phyloP scores from a whole-genome alignment of 1,140 invertebrate species.

The Drosophila insularis region DNA sequence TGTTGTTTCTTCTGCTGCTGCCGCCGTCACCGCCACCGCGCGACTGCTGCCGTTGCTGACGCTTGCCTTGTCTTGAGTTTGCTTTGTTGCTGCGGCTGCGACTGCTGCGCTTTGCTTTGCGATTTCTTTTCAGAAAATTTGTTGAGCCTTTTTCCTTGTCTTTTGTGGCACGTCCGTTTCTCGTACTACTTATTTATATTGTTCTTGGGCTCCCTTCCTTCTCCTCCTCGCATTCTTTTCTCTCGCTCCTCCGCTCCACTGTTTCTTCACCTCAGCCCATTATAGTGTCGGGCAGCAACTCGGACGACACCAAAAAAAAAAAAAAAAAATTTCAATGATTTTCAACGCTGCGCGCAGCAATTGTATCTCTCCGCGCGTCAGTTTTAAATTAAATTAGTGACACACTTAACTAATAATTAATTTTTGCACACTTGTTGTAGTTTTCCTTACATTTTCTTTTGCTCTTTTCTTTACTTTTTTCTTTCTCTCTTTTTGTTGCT shows the following conservation, averaged over 20 bases:
- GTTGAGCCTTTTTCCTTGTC: slow-evolving; percentile 66
- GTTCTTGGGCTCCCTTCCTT: slow-evolving; percentile 39
- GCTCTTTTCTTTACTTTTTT: slow-evolving; percentile 27
- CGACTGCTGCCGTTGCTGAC: slow-evolving; percentile 48
- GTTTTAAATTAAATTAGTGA: slow-evolving; percentile 75
- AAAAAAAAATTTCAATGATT: slow-evolving; percentile 68
- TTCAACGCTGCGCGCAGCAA: slow-evolving; percentile 74
- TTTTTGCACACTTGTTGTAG: slow-evolving; percentile 78
- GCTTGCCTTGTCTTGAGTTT: slow-evolving; percentile 40
- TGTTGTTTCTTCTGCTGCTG: slow-evolving; percentile 8
- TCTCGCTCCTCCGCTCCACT: slow-evolving; percentile 2
- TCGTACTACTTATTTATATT: slow-evolving; percentile 51
- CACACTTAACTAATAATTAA: slow-evolving; percentile 80
- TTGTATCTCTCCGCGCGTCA: slow-evolving; percentile 38
- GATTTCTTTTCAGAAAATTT: slow-evolving; percentile 77
- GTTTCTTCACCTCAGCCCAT: slow-evolving; percentile 27
- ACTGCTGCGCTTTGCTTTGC: slow-evolving; percentile 64
- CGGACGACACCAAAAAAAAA: slow-evolving; percentile 49
- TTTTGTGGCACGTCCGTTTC: slow-evolving; percentile 37
- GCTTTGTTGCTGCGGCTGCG: slow-evolving; percentile 47
- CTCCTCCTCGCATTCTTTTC: slow-evolving; percentile 15
- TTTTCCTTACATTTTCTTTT: slow-evolving; percentile 49
- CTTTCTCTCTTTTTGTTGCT: slow-evolving; percentile 19
- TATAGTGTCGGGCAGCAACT: not conserved
- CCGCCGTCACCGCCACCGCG: slow-evolving; percentile 20